A percentile compares a stretch with the other conserved stretches of the same genome.
Evolutionary conservation across 1,140 invertebrate species (phyloP).

Genomic region (Cotesia vestalis): DNA sequence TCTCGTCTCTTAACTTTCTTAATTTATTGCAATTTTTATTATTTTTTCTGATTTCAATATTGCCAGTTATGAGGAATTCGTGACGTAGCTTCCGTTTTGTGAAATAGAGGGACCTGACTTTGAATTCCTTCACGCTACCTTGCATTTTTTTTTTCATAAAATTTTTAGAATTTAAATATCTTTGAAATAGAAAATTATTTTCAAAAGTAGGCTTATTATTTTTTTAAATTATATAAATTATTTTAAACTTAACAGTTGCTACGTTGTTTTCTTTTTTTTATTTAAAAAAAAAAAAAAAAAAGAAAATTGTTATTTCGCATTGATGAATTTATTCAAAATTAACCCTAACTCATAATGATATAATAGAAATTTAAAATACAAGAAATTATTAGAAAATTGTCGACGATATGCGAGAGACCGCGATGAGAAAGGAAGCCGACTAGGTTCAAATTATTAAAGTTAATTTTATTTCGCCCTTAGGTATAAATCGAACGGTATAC

Average conservation of each 20-base stretch:
- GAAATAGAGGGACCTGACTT: neutral
- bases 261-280: no score
- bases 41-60: neutral
- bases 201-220: no score
- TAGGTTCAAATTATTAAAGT: neutral
- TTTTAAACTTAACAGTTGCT: no score
- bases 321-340: no score
- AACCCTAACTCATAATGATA: no score
- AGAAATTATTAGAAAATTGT: slow-evolving; percentile 12
- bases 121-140: slow-evolving; percentile 17
- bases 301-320: no score
- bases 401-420: neutral
- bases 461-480: slow-evolving; percentile 16
- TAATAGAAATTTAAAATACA: neutral
- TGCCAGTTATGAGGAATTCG: slow-evolving; percentile 6
- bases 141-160: neutral
- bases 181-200: no score
- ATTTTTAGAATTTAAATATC: neutral
- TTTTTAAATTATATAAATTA: neutral
- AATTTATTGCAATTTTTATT: neutral
- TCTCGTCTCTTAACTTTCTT: slow-evolving; percentile 18
- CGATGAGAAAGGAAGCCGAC: slow-evolving; percentile 13
- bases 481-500: slow-evolving; percentile 30
- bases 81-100: slow-evolving; percentile 25
- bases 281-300: no score